Percentiles rank a stretch among this genome's conserved stretches.
These are phyloP conservation scores for Lottia gigantea DNA, from an alignment of 2,888 invertebrate species.

Conservation along the genomic window DNA sequence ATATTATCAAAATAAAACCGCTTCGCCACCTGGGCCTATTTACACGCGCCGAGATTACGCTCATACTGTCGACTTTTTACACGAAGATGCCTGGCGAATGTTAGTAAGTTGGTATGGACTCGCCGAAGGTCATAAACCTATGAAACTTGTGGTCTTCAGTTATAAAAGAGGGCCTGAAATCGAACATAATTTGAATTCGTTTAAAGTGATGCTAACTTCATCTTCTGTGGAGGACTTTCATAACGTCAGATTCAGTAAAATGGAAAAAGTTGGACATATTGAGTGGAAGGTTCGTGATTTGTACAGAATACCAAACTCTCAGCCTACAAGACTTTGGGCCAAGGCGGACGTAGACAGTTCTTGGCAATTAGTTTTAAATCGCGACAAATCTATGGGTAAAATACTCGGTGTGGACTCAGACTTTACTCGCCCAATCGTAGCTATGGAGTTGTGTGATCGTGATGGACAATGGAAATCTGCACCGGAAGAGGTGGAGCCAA, in stretches of 20 bases:
- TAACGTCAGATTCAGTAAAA: conserved; percentile 59
- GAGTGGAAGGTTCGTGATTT: conserved; percentile 57
- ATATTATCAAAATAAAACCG: conserved; percentile 53
- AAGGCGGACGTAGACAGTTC: conserved; percentile 56
- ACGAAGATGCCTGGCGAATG: conserved; percentile 61
- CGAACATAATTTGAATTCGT: conserved; percentile 61
- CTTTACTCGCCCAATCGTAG: conserved; percentile 54
- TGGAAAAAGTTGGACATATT: conserved; percentile 62
- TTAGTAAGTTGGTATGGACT: conserved; percentile 59
- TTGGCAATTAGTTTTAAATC: conserved; percentile 53
- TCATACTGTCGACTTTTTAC: conserved; percentile 59
- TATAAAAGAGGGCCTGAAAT: conserved; percentile 58
- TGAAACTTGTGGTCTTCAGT: conserved; percentile 58
- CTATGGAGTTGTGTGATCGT: conserved; percentile 46
- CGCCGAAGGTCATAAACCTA: conserved; percentile 58
- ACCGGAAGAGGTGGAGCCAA: conserved; percentile 39
- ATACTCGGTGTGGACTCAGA: conserved; percentile 58
- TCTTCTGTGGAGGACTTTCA: conserved; percentile 56
- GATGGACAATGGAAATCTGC: conserved; percentile 47
- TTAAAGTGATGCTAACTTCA: conserved; percentile 55
- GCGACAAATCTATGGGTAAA: conserved; percentile 58
- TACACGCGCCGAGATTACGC: conserved; percentile 57
- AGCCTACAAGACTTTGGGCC: conserved; percentile 55
- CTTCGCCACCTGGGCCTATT: conserved; percentile 54
- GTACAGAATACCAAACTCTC: conserved; percentile 41